Base-by-base conservation (phyloP, 2,888 invertebrate genomes). In the Cyrtodaria siliqua region DNA sequence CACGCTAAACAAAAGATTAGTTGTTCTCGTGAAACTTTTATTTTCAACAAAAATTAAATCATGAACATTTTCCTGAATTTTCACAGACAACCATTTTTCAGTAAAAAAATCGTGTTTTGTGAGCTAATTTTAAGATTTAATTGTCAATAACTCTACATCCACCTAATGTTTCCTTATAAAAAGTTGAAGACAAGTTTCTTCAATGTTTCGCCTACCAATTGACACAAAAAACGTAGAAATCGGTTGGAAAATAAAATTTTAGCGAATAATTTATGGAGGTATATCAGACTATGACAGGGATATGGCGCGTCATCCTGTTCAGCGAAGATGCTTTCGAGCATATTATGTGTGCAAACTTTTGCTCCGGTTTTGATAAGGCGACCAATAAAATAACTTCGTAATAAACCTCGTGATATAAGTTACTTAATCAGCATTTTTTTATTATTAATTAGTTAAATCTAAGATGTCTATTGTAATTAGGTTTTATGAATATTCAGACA, bases 391-490 rank as follows among this genome's bases (percentile, higher is more conserved):
- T 26, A 20, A 29, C n/a, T 29, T 18, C 20, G 33, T 38, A 42
- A 38, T 33, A 24, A 40, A 62, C 62, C 42, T 38, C 62, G 40
- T 40, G 62, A 38, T 50, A 40, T 16, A 52, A 62, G 38, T 38
- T 33, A 62, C 52, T 62, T 62, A 53, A 52, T 62, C 52, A 62
- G 62, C 62, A 62, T 18, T 24, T 50, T 29, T 52, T 52, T 40
- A 40, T 62, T 52, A 33, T 53, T 24, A 53, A 44, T 44, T 44
- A 44, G 33, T 33, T 33, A 12, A 33, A 33, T 8, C 33, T 33
- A 33, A 33, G 33, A 12, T n/a, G n/a, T n/a, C n/a, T n/a, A n/a
- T n/a, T n/a, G n/a, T n/a, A n/a, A n/a, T n/a, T n/a, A n/a, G n/a
- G n/a, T n/a, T n/a, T n/a, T n/a, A n/a, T n/a, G n/a, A n/a, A n/a